Conservation (phyloP, 2,888 invertebrate species). For the Petrophora chlorosata region DNA sequence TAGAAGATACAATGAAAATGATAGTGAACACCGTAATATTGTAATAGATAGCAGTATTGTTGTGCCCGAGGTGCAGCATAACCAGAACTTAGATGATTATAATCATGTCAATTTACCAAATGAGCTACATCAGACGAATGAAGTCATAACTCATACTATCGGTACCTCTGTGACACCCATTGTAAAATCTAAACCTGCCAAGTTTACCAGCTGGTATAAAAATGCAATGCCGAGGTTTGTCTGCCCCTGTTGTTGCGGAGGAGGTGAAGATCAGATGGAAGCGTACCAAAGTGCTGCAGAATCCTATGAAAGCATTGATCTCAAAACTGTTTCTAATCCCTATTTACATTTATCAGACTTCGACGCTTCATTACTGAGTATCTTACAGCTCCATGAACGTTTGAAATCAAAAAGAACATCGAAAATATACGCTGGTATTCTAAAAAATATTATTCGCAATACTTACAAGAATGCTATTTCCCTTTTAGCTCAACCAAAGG, state of each 20-base stretch:
- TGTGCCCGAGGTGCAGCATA: conserved; percentile 1
- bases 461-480: conserved; percentile 53
- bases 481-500: conserved; percentile 36
- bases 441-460: conserved; percentile 51
- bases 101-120: conserved; percentile 8
- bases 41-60: conserved; percentile 21
- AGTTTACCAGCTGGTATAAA: conserved; percentile 40
- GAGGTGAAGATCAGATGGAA: conserved; percentile 44
- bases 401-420: conserved; percentile 44
- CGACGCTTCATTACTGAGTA: conserved; percentile 65
- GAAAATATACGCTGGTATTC: conserved; percentile 48
- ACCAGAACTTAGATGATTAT: conserved; percentile 5
- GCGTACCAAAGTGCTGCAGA: conserved; percentile 42
- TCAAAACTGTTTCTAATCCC: conserved; percentile 43
- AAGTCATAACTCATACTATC: conserved; percentile 39
- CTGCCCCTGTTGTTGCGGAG: conserved; percentile 67
- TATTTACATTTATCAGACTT: conserved; percentile 44
- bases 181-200: conserved; percentile 26
- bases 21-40: conserved; percentile 28
- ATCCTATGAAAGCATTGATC: conserved; percentile 64
- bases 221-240: conserved; percentile 46
- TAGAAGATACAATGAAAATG: conserved; percentile 33
- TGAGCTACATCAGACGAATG: conserved; percentile 16
- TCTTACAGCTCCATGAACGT: conserved; percentile 53
- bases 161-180: conserved; percentile 47